These are phyloP conservation scores for Chiridota heheva DNA, from an alignment of 35 echinoderm and acorn worm genomes.

Conservation along the genomic window DNA sequence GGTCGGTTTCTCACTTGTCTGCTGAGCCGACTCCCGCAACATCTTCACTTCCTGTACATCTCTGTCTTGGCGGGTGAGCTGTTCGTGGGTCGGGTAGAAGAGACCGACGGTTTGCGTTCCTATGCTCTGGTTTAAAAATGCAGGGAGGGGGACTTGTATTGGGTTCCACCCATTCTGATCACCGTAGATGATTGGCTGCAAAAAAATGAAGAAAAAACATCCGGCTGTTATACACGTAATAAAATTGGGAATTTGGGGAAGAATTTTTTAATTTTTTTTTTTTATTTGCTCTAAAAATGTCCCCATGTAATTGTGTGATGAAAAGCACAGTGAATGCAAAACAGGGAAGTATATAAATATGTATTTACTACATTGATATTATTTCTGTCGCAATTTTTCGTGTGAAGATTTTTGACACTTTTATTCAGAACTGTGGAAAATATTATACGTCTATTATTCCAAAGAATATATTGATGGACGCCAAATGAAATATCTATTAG, in stretches of 20 bases:
- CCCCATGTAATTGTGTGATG: no score
- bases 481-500: no score
- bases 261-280: no score
- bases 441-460: no score
- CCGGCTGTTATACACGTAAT: background rate
- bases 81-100: constrained; percentile 97
- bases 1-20: constrained; percentile 21
- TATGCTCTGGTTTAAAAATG: constrained; percentile 82
- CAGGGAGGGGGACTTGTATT: constrained; percentile 75
- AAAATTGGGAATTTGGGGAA: background rate
- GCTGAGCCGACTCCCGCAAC: constrained; percentile 52
- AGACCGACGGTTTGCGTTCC: constrained; percentile 93
- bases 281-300: no score
- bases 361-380: no score
- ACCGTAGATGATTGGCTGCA: constrained; percentile 39
- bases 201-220: background rate
- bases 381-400: no score
- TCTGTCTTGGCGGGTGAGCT: constrained; percentile 52
- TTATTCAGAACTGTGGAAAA: no score
- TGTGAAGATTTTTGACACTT: no score
- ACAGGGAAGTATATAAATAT: no score
- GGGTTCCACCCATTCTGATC: constrained; percentile 70
- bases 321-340: no score
- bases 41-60: constrained; percentile 70
- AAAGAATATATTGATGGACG: no score